Base-by-base conservation (phyloP, 2,113 vertebrate genomes). In the Dipodomys ordii region DNA sequence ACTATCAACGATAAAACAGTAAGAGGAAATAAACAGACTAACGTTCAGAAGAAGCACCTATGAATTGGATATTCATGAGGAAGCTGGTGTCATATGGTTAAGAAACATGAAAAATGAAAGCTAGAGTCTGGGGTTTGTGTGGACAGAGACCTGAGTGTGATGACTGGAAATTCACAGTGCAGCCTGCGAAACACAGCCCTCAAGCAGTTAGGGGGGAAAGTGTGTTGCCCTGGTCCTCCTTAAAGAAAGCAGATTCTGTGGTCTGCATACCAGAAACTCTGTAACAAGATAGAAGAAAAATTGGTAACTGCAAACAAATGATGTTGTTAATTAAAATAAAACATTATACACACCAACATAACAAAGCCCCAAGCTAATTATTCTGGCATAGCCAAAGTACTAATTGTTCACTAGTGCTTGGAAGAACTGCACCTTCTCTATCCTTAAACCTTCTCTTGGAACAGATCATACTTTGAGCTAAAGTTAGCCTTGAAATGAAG, bases 401-500 rank as follows among this genome's bases (percentile, higher is more conserved):
- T 53, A 77, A 35, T 10, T 64, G 16, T 91, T 57, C 8, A 67
- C 1, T 53, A 13, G 22, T 62, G 35, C 32, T 94, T 83, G 53
- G 44, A 69, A 80, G 60, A 88, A 79, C 73, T 16, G 25, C 7
- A 16, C 28, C 15, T 32, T 73, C 62, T n/a, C 18, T 62, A 11
- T 46, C 57, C 60, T 87, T 84, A 83, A 96, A 69, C 3, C 19
- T 44, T 30, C 46, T 10, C 69, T 39, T 68, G 25, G 46, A 89
- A 19, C 46, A 65, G 73, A 72, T 68, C 27, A 39, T 76, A 0
- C n/a, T 80, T 78, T 90, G 64, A 30, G 74, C 65, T 94, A 92
- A 90, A 95, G 93, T 93, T 93, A 89, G 72, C 84, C 46, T 65
- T 57, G 53, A 57, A 57, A 57, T 8, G 12, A 57, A 57, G 53